Evolutionary conservation across 2,888 invertebrate species (phyloP).

Genomic region (Ephialtes manifestator): DNA sequence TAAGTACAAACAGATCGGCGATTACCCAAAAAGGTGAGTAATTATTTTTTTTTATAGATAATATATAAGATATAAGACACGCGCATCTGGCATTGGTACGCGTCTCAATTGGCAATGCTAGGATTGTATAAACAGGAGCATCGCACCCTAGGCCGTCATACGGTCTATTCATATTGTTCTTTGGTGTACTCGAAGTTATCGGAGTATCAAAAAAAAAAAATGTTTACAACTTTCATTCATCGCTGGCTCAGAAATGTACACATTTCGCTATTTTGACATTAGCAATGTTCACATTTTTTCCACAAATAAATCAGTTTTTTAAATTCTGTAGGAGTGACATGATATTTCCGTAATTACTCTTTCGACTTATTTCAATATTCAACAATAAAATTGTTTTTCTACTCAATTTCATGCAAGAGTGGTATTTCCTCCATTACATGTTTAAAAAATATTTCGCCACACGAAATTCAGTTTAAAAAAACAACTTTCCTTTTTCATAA

Average conservation of each 20-base stretch:
- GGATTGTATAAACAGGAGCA: background rate
- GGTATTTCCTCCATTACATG: background rate
- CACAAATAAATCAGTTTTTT: background rate
- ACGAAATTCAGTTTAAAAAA: background rate
- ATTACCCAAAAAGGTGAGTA: slow-evolving; percentile 27
- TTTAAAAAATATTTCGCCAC: background rate
- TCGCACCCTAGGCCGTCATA: background rate
- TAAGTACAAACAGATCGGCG: slow-evolving; percentile 32
- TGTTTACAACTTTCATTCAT: background rate
- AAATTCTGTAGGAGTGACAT: background rate
- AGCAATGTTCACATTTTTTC: background rate
- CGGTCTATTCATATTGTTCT: slow-evolving; percentile 16
- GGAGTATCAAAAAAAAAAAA: slow-evolving; percentile 5
- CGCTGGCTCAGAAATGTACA: background rate
- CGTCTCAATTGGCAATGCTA: slow-evolving; percentile 46
- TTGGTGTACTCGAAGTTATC: slow-evolving; percentile 28
- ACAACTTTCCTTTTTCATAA: background rate
- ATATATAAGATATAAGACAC: slow-evolving; percentile 13
- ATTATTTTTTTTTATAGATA: too few relatives aligned
- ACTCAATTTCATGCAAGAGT: background rate
- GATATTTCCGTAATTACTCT: background rate
- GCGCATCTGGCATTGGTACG: slow-evolving; percentile 8
- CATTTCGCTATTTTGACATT: background rate
- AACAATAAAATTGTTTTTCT: background rate
- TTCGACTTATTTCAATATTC: background rate